These are phyloP conservation scores for Notothenia coriiceps DNA, from an alignment of 2,113 vertebrate species.

Conservation along the genomic window DNA sequence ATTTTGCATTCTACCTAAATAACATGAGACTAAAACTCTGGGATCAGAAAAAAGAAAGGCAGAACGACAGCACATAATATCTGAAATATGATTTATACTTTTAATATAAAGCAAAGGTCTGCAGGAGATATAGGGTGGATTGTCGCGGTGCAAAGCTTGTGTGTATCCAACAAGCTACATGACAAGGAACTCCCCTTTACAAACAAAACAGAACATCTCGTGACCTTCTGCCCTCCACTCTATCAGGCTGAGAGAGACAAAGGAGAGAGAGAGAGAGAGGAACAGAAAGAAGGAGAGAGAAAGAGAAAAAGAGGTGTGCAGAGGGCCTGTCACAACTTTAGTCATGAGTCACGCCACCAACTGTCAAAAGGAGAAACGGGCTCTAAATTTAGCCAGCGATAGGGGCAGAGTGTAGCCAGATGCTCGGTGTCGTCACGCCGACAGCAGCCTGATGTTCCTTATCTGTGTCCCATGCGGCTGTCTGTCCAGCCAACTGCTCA, in stretches of 20 bases:
- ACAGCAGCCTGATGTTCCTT: conserved; percentile 70
- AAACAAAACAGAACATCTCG: conserved; percentile 47
- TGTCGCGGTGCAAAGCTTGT: conserved; percentile 7
- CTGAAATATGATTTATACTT: too few relatives aligned
- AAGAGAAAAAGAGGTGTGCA: conserved; percentile 46
- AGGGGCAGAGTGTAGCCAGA: conserved; percentile 73
- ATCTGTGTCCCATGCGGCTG: conserved; percentile 68
- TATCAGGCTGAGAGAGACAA: conserved; percentile 20
- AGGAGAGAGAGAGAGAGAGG: conserved; percentile 27
- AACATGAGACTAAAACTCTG: conserved; percentile 3
- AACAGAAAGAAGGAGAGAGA: conserved; percentile 33
- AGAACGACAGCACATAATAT: background rate
- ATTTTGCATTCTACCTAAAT: conserved; percentile 20
- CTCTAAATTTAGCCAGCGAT: conserved; percentile 75
- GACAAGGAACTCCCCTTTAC: conserved; percentile 34
- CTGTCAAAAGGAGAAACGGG: conserved; percentile 61
- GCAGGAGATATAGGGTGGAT: conserved; percentile 9
- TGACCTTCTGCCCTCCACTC: conserved; percentile 38
- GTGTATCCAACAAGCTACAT: conserved; percentile 36
- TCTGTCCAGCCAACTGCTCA: conserved; percentile 66
- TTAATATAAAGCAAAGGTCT: background rate
- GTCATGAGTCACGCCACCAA: conserved; percentile 73
- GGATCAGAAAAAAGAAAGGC: background rate
- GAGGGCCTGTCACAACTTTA: conserved; percentile 46
- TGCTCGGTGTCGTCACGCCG: conserved; percentile 72